These are phyloP conservation scores for Spinus pinus DNA, from an alignment of 2,797 vertebrate species.

Conservation along the genomic window DNA sequence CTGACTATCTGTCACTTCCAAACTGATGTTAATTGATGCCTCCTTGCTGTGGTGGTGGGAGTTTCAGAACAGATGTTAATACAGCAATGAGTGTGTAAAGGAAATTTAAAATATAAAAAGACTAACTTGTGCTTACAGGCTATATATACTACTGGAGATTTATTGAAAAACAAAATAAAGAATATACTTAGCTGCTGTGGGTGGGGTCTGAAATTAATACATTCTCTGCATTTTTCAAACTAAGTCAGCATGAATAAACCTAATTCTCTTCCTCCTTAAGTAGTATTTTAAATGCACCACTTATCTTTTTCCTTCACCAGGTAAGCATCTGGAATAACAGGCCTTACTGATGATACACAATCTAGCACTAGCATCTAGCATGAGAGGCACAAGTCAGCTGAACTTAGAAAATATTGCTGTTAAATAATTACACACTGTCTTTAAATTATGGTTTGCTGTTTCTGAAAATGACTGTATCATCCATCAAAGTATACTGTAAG, in stretches of 20 bases:
- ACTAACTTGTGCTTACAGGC: constrained; percentile 17
- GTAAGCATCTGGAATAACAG: not conserved
- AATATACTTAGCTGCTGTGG: not conserved
- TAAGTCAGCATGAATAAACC: not conserved
- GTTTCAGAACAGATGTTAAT: constrained; percentile 57
- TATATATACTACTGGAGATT: constrained; percentile 5
- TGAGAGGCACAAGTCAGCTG: not conserved
- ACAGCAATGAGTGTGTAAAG: constrained; percentile 12
- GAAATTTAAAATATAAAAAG: constrained; percentile 41
- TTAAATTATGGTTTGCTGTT: constrained; percentile 46
- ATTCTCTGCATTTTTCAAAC: not conserved
- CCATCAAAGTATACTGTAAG: constrained; percentile 7
- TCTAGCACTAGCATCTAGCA: not conserved
- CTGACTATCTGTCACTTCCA: constrained; percentile 57
- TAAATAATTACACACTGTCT: constrained; percentile 43
- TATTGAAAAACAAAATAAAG: constrained; percentile 44
- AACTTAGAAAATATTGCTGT: constrained; percentile 34
- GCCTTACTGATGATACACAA: not conserved
- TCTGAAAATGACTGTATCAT: constrained; percentile 35
- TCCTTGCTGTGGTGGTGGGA: constrained; percentile 29
- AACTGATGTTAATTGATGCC: constrained; percentile 60
- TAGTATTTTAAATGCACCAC: not conserved
- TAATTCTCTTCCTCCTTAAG: not conserved
- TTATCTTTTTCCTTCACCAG: not conserved
- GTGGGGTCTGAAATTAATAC: not conserved